A percentile compares a stretch with the other conserved stretches of the same genome.
Conservation (phyloP, 2,888 invertebrate species). For the Hirtodrosophila confusa region DNA sequence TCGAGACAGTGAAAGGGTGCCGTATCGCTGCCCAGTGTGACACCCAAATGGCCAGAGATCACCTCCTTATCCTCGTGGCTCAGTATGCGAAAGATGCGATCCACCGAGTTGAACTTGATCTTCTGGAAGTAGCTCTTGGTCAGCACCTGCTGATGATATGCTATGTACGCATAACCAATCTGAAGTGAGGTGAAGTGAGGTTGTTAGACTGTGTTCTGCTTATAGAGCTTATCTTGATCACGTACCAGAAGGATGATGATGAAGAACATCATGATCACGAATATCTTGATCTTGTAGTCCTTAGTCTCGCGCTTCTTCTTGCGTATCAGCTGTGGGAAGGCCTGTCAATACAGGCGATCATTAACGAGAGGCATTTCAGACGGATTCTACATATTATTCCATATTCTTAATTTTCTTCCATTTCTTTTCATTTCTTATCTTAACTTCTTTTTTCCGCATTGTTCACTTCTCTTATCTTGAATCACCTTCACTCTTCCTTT, state of each 20-base stretch:
- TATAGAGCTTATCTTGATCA: slow-evolving; percentile 1
- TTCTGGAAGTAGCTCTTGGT: slow-evolving; percentile 93
- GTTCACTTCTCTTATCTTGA: neutral
- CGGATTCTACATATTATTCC: too few species aligned
- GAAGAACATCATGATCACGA: slow-evolving; percentile 92
- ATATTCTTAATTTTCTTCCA: too few species aligned
- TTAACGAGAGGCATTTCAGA: neutral
- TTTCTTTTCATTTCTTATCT: neutral
- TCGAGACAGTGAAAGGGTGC: slow-evolving; percentile 90
- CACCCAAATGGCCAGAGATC: slow-evolving; percentile 87
- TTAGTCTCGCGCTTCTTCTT: slow-evolving; percentile 88
- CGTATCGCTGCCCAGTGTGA: slow-evolving; percentile 86
- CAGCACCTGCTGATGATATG: slow-evolving; percentile 92
- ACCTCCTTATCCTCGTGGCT: slow-evolving; percentile 90
- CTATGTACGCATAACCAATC: slow-evolving; percentile 92
- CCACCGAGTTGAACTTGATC: slow-evolving; percentile 92
- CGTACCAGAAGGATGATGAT: slow-evolving; percentile 89
- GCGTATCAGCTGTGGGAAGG: slow-evolving; percentile 89
- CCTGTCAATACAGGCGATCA: slow-evolving; percentile 84
- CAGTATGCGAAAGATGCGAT: slow-evolving; percentile 89
- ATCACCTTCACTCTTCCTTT: neutral
- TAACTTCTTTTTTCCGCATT: too few species aligned
- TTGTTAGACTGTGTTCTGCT: neutral
- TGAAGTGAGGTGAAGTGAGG: slow-evolving; percentile 26
- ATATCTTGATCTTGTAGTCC: slow-evolving; percentile 92